Percentiles rank a stretch among this genome's conserved stretches.
phyloP scores from a whole-genome alignment of 2,888 invertebrate species.

The Catocala fraxini region DNA sequence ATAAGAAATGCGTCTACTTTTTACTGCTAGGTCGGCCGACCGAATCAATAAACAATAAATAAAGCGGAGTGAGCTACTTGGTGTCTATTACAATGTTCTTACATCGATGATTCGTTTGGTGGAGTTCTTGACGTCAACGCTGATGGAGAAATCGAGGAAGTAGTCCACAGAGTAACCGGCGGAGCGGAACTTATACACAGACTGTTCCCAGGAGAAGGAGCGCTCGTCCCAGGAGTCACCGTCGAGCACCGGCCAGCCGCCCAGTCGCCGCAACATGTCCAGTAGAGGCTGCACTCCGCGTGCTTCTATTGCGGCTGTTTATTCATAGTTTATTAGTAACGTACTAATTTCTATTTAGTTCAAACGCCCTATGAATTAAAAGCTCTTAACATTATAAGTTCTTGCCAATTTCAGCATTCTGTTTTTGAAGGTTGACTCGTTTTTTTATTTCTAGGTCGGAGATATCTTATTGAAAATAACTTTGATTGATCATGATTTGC shows the following conservation, averaged over 20 bases:
- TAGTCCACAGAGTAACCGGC: slow-evolving; percentile 96
- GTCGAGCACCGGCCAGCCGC: slow-evolving; percentile 97
- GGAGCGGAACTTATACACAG: slow-evolving; percentile 93
- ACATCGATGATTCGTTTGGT: slow-evolving; percentile 95
- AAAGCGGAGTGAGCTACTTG: slow-evolving; percentile 6
- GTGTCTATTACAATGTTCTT: slow-evolving; percentile 65
- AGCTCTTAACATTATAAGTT: too few species aligned
- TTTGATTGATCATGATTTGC: too few species aligned
- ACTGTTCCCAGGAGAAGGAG: slow-evolving; percentile 93
- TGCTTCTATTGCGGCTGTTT: slow-evolving; percentile 92
- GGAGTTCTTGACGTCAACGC: slow-evolving; percentile 96
- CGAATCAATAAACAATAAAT: slow-evolving; percentile 26
- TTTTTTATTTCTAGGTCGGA: too few species aligned
- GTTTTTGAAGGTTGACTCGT: too few species aligned
- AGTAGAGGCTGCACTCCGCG: slow-evolving; percentile 92
- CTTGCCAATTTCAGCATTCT: too few species aligned
- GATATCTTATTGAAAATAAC: too few species aligned
- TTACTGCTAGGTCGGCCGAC: slow-evolving; percentile 59
- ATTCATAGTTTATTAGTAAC: neutral
- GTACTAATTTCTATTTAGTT: neutral
- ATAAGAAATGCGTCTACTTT: slow-evolving; percentile 25
- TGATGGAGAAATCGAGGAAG: slow-evolving; percentile 96
- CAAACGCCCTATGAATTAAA: neutral
- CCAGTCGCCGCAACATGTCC: slow-evolving; percentile 91
- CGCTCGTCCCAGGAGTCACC: slow-evolving; percentile 91